phyloP scores from a whole-genome alignment of 1,140 invertebrate genomes.

The Drosophila setifemur region DNA sequence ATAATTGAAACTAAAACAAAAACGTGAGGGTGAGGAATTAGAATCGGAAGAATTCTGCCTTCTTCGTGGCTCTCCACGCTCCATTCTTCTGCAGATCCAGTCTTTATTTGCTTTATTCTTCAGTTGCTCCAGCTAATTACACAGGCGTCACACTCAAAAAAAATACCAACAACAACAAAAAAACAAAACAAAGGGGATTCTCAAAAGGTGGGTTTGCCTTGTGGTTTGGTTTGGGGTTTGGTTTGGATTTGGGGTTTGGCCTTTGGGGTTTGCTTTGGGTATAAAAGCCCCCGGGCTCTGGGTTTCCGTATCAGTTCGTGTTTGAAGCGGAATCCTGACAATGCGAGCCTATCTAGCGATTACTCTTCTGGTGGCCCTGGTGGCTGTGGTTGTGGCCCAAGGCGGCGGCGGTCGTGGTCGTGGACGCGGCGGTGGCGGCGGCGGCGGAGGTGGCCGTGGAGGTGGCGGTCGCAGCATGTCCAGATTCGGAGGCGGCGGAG shows the following conservation, averaged over 20 bases:
- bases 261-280: neutral
- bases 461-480: neutral
- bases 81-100: too few species aligned
- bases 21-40: too few species aligned
- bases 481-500: neutral
- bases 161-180: too few species aligned
- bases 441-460: neutral
- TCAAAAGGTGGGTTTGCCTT: too few species aligned
- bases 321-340: neutral
- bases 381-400: slow-evolving; percentile 47
- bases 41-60: too few species aligned
- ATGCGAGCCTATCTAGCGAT: slow-evolving; percentile 48
- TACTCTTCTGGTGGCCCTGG: slow-evolving; percentile 25
- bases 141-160: slow-evolving; percentile 30
- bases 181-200: too few species aligned
- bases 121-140: slow-evolving; percentile 40
- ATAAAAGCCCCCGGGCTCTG: slow-evolving; percentile 48
- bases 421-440: neutral
- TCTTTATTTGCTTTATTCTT: slow-evolving; percentile 3
- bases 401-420: slow-evolving; percentile 17
- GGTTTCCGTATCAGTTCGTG: slow-evolving; percentile 17
- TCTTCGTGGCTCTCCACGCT: neutral
- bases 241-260: too few species aligned
- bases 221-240: too few species aligned
- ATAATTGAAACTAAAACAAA: too few species aligned